These are phyloP conservation scores for Drosophila neotestacea DNA, from an alignment of 2,888 invertebrate species.

Conservation along the genomic window DNA sequence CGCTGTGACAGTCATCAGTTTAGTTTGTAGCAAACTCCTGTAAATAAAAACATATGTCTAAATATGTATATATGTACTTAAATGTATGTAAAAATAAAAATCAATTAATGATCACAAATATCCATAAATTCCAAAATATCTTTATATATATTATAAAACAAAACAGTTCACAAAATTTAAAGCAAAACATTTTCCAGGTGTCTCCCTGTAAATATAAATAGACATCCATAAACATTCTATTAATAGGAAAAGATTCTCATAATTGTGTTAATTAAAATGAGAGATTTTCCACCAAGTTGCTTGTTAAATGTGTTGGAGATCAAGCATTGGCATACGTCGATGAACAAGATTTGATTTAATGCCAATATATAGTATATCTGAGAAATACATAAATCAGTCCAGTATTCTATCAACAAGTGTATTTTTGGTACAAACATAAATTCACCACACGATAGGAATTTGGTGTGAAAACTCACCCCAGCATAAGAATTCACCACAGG, in stretches of 20 bases:
- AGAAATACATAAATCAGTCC: neutral
- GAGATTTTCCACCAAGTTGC: neutral
- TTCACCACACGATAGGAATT: slow-evolving; percentile 2
- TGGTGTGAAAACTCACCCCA: neutral
- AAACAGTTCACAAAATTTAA: too few species aligned
- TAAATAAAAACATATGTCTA: slow-evolving; percentile 15
- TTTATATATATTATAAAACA: too few species aligned
- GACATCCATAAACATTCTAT: neutral
- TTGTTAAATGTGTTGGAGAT: neutral
- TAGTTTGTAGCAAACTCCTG: slow-evolving; percentile 39
- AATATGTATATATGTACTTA: too few species aligned
- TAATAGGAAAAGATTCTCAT: slow-evolving; percentile 1
- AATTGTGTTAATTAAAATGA: neutral
- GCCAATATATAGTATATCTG: neutral
- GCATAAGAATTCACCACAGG: slow-evolving; percentile 23
- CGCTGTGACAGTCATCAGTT: slow-evolving; percentile 58
- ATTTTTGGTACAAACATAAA: neutral
- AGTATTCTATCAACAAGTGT: slow-evolving; percentile 4
- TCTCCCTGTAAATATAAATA: neutral
- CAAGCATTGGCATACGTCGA: neutral
- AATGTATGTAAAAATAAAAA: neutral
- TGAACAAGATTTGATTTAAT: neutral
- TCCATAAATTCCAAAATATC: too few species aligned
- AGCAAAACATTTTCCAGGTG: neutral
- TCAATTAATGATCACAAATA: slow-evolving; percentile 2